Evolutionary conservation across 2,797 vertebrate genomes (phyloP), one percentile per base, ranked within the genome.

Genomic region (Squalus acanthias): DNA sequence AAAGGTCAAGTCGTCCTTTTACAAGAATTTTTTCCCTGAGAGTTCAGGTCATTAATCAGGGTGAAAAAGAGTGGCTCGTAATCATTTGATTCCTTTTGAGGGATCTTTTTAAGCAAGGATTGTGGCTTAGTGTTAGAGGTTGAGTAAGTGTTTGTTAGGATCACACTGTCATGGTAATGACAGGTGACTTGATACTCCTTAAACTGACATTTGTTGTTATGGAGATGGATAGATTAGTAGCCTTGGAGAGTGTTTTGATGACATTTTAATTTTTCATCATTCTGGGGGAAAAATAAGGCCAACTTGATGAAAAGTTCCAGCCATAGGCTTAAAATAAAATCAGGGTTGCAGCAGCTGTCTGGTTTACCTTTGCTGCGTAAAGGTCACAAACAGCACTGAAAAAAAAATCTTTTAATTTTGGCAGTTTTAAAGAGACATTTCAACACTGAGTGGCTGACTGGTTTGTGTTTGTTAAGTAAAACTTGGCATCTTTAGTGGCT

Each of bases 1-100:
- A 98, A 98, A 98, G 99, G 99, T 99, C 99, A 99, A 99, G 98
- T 98, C 98, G 98, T 98, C 98, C 98, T 98, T 98, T 98, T 98
- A 98, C 98, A 98, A 98, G 98, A 97, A 98, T 97, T 97, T 97
- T 97, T 91, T 67, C 50, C 65, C 96, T 97, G 97, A 97, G 97
- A 97, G 97, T 97, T 97, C 97, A 97, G 96, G 96, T 97, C 97
- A 98, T 98, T 98, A 98, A 98, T 98, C 97, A 98, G 96, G 97
- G 97, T 97, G 98, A 97, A 98, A 98, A 97, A 97, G 97, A 98
- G 97, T 97, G 97, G 98, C 97, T 98, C 97, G 96, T 97, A 98
- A 97, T 97, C 96, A 97, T 97, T 97, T 98, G 97, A 97, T 97
- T 98, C 96, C 97, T 97, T 98, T 97, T 97, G 97, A 97, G 97